phyloP scores from a whole-genome alignment of 2,797 vertebrate species.

The Uromys caudimaculatus region DNA sequence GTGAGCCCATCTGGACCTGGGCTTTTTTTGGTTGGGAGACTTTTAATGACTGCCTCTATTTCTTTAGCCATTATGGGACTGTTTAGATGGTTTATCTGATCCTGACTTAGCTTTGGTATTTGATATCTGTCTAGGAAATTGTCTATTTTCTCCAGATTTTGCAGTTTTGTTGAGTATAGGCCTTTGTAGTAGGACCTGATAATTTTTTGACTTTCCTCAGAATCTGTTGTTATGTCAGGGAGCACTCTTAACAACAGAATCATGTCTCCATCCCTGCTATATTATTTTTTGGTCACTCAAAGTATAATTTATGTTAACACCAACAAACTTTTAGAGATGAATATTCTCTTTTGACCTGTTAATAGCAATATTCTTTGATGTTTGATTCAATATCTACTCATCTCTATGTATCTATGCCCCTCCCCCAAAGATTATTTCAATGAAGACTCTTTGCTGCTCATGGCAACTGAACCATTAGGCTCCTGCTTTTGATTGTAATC shows the following conservation, averaged over 20 bases:
- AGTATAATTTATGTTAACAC: conserved; percentile 1
- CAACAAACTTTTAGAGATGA: not conserved
- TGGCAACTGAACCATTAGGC: not conserved
- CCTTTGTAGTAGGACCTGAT: too few species aligned
- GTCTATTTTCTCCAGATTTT: too few species aligned
- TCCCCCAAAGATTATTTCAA: not conserved
- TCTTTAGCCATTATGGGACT: too few species aligned
- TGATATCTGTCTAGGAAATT: too few species aligned
- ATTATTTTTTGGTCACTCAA: conserved; percentile 18
- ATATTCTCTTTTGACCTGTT: not conserved
- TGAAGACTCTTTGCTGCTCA: not conserved
- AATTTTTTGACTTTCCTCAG: too few species aligned
- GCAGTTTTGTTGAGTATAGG: too few species aligned
- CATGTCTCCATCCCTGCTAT: not conserved
- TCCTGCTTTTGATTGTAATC: not conserved
- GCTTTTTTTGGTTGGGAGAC: too few species aligned
- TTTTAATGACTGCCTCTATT: too few species aligned
- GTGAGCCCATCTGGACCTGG: too few species aligned
- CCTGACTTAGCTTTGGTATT: too few species aligned
- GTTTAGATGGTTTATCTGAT: too few species aligned
- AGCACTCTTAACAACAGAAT: not conserved
- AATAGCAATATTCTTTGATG: not conserved
- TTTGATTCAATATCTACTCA: conserved; percentile 16
- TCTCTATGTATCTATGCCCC: not conserved
- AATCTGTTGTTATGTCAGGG: too few species aligned